phyloP scores from a whole-genome alignment of 2,888 invertebrate genomes.

The Drosophila anomalata region DNA sequence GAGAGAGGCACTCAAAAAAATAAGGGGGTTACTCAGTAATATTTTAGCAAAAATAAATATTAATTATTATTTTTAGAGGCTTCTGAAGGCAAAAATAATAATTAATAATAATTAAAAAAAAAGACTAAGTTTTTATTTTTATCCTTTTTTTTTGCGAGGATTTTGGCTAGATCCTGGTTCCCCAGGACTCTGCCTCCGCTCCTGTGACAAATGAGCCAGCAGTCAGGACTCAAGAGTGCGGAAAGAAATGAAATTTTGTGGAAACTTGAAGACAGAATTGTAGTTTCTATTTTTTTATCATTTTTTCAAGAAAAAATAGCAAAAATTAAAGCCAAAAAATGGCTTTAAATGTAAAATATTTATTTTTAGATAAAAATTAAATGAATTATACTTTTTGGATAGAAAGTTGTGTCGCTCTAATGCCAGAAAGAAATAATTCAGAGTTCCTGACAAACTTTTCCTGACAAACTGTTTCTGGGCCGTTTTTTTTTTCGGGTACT shows the following conservation, averaged over 20 bases:
- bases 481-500: slow-evolving; percentile 29
- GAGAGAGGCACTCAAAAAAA: slow-evolving; percentile 3
- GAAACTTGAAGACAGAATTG: slow-evolving; percentile 3
- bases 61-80: no score
- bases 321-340: no score
- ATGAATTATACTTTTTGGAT: no score
- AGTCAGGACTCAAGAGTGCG: slow-evolving; percentile 30
- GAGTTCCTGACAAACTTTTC: slow-evolving; percentile 46
- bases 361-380: no score
- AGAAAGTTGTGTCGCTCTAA: no score
- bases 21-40: neutral
- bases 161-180: no score
- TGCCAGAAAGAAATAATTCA: slow-evolving; percentile 75
- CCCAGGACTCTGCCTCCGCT: neutral
- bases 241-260: slow-evolving; percentile 22
- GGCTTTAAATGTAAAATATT: no score
- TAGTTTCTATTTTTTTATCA: neutral
- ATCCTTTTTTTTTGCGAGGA: no score
- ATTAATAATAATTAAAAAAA: no score
- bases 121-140: no score
- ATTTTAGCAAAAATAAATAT: neutral
- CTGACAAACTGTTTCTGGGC: neutral
- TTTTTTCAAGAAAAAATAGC: no score
- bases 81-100: no score
- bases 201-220: slow-evolving; percentile 37